Conservation (phyloP, 2,113 vertebrate genomes). For the crab-eating macaque (Macaca fascicularis) region DNA sequence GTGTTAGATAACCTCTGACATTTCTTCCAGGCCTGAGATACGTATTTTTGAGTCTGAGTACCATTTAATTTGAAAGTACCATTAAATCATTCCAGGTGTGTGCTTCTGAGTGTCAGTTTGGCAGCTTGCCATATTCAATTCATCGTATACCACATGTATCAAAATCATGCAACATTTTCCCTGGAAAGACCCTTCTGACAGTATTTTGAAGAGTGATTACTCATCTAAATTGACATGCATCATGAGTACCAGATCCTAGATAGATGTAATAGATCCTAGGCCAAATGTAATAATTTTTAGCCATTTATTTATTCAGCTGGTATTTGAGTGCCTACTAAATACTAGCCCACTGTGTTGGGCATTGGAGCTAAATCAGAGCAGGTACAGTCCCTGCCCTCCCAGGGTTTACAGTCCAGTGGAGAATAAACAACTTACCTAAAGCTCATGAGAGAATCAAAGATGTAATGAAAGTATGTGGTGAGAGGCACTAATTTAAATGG, state of each 20-base stretch:
- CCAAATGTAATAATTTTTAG: neutral
- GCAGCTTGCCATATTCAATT: neutral
- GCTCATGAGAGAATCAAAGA: neutral
- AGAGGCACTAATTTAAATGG: neutral
- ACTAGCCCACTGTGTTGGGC: neutral
- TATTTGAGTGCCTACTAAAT: slow-evolving; percentile 8
- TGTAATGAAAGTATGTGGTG: neutral
- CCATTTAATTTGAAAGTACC: neutral
- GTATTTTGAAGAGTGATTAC: slow-evolving; percentile 44
- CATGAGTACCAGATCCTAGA: neutral
- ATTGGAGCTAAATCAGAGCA: neutral
- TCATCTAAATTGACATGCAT: neutral
- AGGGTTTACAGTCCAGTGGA: neutral
- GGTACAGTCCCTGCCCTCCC: neutral
- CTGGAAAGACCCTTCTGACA: neutral
- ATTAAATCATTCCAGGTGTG: neutral
- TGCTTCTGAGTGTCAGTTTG: neutral
- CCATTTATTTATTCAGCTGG: neutral
- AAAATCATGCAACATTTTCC: slow-evolving; percentile 36
- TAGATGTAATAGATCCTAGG: neutral
- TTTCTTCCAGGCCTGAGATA: neutral
- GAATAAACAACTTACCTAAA: neutral
- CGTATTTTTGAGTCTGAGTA: slow-evolving; percentile 16
- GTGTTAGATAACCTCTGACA: neutral
- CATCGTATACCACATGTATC: neutral